phyloP scores from a whole-genome alignment of 2,113 vertebrate genomes.

The Gymnarchus niloticus region DNA sequence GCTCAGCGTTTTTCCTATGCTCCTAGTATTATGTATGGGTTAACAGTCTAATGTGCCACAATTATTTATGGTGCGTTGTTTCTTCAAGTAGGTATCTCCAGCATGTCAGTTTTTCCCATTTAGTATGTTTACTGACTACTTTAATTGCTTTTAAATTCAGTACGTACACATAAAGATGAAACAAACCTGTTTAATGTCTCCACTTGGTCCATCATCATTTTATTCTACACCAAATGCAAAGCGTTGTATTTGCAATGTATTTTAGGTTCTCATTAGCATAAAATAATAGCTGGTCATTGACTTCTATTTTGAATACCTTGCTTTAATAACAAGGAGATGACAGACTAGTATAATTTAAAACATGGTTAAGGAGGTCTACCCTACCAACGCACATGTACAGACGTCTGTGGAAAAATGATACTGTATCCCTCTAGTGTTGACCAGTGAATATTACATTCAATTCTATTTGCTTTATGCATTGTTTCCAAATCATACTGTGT shows the following conservation, averaged over 20 bases:
- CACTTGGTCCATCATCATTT: neutral
- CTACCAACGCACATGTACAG: neutral
- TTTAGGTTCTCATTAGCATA: neutral
- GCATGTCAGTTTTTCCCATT: neutral
- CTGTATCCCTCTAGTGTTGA: slow-evolving; percentile 9
- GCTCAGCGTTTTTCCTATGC: neutral
- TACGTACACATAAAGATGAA: neutral
- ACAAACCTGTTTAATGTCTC: neutral
- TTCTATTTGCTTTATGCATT: neutral
- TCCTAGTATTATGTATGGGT: neutral
- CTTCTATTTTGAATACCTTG: neutral
- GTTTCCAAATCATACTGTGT: neutral
- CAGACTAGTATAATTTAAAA: neutral
- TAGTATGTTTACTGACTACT: neutral
- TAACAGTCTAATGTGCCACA: neutral
- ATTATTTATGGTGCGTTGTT: neutral
- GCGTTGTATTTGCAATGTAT: neutral
- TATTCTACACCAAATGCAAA: neutral
- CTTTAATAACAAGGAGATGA: neutral
- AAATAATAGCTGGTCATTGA: neutral
- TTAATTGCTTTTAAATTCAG: neutral
- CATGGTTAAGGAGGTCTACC: neutral
- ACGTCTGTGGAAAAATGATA: neutral
- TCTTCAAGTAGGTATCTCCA: neutral
- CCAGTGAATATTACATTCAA: neutral